Base-by-base conservation (phyloP, 2,113 vertebrate species). In the Reinhardtius hippoglossoides region DNA sequence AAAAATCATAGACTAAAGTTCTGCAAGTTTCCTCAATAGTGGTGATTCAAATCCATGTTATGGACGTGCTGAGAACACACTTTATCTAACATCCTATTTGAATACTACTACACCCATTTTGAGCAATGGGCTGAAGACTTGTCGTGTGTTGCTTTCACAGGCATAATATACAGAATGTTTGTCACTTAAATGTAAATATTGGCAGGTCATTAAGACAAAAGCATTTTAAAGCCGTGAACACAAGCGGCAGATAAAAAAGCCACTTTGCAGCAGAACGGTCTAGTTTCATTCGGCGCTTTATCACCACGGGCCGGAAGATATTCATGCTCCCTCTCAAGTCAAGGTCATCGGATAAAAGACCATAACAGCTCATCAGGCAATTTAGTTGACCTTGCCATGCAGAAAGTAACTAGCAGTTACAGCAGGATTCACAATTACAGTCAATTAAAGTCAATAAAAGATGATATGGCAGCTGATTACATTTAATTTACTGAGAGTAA, bases 361-460 rank as follows among this genome's bases (percentile, higher is more conserved):
- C 83, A 88, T 90, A 92, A 92, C 86, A 88, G 80, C 86, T 86
- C 84, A 87, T 91, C 86, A 87, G 72, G 82, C 86, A 76, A 84
- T 89, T 89, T 82, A 86, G 83, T 76, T 87, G 80, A 91, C 89
- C 85, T 91, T 92, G 82, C 86, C 76, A 86, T 80, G 85, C 86
- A 82, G 76, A 84, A 79, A 89, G 87, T 81, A 88, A 91, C 90
- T 67, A 85, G 85, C 86, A 87, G 74, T 92, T 91, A 91, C 50
- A 84, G 88, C 89, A 82, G 79, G 79, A 86, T 86, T 76, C 76
- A 64, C 81, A 88, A 92, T 93, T 91, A 91, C 60, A 86, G 76
- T 87, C 87, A 92, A 91, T 91, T 92, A 89, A 89, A 89, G 87
- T 89, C 90, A 92, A 92, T 91, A 87, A 90, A 85, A 88, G 71